Base-by-base conservation (phyloP, 92 coral and sea anemone genomes). In the Heteractis magnifica region DNA sequence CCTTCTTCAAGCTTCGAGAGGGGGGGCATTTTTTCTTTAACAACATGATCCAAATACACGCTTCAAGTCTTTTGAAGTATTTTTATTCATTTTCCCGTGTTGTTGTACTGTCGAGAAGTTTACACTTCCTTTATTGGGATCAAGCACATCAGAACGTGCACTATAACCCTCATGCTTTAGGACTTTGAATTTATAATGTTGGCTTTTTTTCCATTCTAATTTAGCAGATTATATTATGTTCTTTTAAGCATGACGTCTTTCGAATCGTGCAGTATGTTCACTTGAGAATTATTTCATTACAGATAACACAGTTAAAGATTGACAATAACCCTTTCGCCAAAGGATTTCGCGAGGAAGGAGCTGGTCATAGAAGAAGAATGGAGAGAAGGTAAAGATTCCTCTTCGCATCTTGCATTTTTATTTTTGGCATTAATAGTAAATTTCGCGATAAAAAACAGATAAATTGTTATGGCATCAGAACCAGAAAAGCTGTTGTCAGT, bases 291-390 rank as follows among this genome's bases (percentile, higher is more conserved):
- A 53, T 53, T 53, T 53, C 13, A 8, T 53, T 53, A 26, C 89
- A 97, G 99, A 90, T 97, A 26, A 97, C 99, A 56, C 96, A 97
- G 86, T 86, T 97, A 65, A 97, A 97, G 85, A 97, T 97, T 81
- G 98, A 97, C 88, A 90, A 97, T 90, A 97, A 97, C 77, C 99
- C 99, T 23, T 97, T 97, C 75, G 99, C 99, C 4, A 97, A 97
- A 80, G 99, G 99, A 60, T 97, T 97, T 80, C 90, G 99, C 48
- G 98, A 97, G 76, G 92, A 94, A 64, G 99, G 99, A 70, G 99
- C 99, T 1, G 99, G 99, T 3, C 99, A 97, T 21, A 85, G 95
- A 60, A 87, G 98, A 80, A 90, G 99, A 16, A 81, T 94, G 82
- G 99, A 97, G 34, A 82, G 98, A 90, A 90, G 99, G 99, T 97